Percentiles rank a stretch among this genome's conserved stretches.
Conservation (phyloP, 2,113 vertebrate genomes). For the Channa argus region DNA sequence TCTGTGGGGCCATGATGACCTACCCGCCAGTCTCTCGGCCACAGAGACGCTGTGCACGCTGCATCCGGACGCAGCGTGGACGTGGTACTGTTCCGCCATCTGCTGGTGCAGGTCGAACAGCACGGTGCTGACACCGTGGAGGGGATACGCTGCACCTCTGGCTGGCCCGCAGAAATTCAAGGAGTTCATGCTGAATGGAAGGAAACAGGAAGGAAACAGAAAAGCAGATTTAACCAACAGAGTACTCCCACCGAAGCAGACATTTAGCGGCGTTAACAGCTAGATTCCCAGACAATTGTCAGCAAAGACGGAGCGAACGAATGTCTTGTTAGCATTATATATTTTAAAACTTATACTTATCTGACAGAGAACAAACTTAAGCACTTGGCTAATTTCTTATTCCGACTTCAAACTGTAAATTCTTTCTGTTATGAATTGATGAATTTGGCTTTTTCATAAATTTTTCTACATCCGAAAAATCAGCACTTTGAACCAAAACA, state of each 20-base stretch:
- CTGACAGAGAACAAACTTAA: no score
- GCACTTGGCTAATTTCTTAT: no score
- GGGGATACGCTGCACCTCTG: constrained; percentile 33
- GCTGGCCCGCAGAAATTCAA: constrained; percentile 75
- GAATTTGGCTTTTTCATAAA: no score
- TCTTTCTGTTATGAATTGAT: no score
- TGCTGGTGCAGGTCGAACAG: constrained; percentile 81
- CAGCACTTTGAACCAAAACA: background rate
- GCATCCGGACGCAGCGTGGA: constrained; percentile 54
- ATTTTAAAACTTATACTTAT: no score
- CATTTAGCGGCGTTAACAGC: no score
- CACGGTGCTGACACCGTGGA: constrained; percentile 70
- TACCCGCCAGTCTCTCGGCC: constrained; percentile 85
- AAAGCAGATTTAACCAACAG: no score
- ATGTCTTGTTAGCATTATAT: no score
- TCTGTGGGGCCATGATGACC: background rate
- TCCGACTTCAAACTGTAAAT: no score
- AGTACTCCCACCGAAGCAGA: no score
- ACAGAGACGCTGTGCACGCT: constrained; percentile 75
- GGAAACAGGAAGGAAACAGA: background rate
- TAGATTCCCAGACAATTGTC: no score
- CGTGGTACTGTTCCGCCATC: constrained; percentile 78
- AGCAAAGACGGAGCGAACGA: no score
- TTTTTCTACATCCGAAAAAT: background rate
- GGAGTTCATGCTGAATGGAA: constrained; percentile 70